These are phyloP conservation scores for Brachionus koreanus DNA, from an alignment of 1,140 invertebrate genomes.

Conservation along the genomic window DNA sequence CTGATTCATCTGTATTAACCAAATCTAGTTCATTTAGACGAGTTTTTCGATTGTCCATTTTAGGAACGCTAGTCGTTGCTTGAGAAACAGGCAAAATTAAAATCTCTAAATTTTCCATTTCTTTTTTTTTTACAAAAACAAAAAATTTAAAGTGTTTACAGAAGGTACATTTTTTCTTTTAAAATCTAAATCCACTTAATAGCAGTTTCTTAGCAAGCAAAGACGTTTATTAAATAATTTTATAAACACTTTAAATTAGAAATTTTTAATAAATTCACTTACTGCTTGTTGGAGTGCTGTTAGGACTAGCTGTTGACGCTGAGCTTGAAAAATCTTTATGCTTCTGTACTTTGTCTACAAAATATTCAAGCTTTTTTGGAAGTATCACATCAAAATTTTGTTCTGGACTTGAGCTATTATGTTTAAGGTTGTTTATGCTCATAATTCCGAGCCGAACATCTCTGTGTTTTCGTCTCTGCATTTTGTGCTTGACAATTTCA, in stretches of 20 bases:
- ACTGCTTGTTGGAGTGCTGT: background rate
- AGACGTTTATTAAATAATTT: background rate
- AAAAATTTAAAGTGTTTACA: slow-evolving; percentile 13
- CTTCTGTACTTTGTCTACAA: background rate
- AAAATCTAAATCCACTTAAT: background rate
- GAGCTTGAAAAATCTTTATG: background rate
- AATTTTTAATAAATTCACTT: background rate
- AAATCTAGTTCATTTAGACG: background rate
- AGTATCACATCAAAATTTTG: background rate
- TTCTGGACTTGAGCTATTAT: background rate
- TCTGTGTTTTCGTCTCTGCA: background rate
- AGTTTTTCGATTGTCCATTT: background rate
- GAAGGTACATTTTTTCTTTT: background rate
- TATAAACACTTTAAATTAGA: background rate
- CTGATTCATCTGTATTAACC: background rate
- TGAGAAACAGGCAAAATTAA: slow-evolving; percentile 28
- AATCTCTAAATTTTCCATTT: slow-evolving; percentile 35
- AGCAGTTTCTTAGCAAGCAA: background rate
- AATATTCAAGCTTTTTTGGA: background rate
- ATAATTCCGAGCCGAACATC: background rate
- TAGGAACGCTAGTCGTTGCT: background rate
- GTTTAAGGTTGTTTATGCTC: background rate
- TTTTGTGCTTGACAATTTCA: slow-evolving; percentile 7
- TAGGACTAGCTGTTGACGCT: background rate
- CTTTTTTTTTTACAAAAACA: background rate